Base-by-base conservation (phyloP, 2,888 invertebrate species). In the Brachycybe producta region DNA sequence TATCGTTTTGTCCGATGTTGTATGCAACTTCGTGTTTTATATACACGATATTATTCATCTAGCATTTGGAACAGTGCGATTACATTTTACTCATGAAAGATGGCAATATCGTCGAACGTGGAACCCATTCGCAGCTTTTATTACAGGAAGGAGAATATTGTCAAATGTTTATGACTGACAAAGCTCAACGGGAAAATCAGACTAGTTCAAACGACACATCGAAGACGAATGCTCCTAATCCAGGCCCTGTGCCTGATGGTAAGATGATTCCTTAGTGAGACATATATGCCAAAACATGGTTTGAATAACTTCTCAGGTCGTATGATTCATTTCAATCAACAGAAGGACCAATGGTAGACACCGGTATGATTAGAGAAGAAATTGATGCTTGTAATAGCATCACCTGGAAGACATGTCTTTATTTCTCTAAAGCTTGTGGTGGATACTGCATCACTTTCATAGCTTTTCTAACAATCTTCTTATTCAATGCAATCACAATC, bases 41-140 rank as follows among this genome's bases (percentile, higher is more conserved):
- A 5, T 3, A 32, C 2, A 34, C 21, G 11, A 44, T 19, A 39
- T 34, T 32, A 8, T 30, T 42, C 24, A 17, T 13, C 19, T 61
- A 77, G 73, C 74, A 73, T 62, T 61, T 78, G 48, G 67, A 67
- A 51, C 66, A 71, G 46, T 79, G 78, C 62, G 73, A 77, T 63
- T 67, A 72, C 52, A 71, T 79, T 28, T 63, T 76, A 30, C 70
- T 75, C 54, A 66, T 79, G 67, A 70, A 70, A 48, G 71, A 72
- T 40, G 78, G 78, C 1, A 61, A 62, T 50, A 70, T 78, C 24
- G 64, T 67, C 2, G 76, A 75, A 55, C 64, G 68, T 51, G 78
- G 77, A 11, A 68, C 69, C 23, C 78, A 78, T 57, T 57, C 61
- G 3, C 61, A 66, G 21, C 15, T 49, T 7, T 60, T 70, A 57